Conservation (phyloP, 2,888 invertebrate species). For the Lithophane semibrunnea region DNA sequence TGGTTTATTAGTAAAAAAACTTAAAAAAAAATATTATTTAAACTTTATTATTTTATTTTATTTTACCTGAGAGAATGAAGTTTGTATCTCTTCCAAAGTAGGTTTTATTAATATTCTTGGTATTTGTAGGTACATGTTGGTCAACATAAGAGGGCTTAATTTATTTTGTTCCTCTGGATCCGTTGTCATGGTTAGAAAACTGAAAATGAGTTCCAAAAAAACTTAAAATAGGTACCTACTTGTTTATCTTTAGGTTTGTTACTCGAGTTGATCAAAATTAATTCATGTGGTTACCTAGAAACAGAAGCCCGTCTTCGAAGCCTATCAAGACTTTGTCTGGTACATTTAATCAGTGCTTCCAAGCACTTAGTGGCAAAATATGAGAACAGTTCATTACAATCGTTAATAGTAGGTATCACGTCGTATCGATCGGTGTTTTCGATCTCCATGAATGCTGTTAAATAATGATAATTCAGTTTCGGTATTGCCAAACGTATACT, state of each 20-base stretch:
- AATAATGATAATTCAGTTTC: background rate
- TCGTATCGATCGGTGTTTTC: constrained; percentile 91
- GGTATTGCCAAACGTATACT: background rate
- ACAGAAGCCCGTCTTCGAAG: constrained; percentile 91
- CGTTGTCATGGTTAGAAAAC: constrained; percentile 87
- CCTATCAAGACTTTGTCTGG: constrained; percentile 93
- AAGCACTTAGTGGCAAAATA: constrained; percentile 94
- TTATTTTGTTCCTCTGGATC: constrained; percentile 87
- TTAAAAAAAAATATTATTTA: too few relatives aligned
- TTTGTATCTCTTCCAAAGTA: constrained; percentile 93
- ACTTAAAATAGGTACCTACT: background rate
- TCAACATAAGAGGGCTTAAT: constrained; percentile 90
- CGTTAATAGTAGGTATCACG: constrained; percentile 91
- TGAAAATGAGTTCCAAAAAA: constrained; percentile 56
- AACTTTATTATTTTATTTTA: too few relatives aligned
- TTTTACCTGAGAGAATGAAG: constrained; percentile 91
- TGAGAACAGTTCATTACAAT: constrained; percentile 95
- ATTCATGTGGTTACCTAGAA: constrained; percentile 76
- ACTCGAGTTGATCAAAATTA: background rate
- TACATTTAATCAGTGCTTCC: constrained; percentile 93
- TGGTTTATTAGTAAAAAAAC: too few relatives aligned
- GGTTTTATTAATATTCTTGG: constrained; percentile 92
- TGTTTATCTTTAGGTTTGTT: background rate
- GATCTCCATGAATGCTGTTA: constrained; percentile 91
- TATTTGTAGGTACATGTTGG: constrained; percentile 92